Evolutionary conservation across 2,888 invertebrate species (phyloP), one percentile per base, ranked within the genome.

Genomic region (Melieria omissa): DNA sequence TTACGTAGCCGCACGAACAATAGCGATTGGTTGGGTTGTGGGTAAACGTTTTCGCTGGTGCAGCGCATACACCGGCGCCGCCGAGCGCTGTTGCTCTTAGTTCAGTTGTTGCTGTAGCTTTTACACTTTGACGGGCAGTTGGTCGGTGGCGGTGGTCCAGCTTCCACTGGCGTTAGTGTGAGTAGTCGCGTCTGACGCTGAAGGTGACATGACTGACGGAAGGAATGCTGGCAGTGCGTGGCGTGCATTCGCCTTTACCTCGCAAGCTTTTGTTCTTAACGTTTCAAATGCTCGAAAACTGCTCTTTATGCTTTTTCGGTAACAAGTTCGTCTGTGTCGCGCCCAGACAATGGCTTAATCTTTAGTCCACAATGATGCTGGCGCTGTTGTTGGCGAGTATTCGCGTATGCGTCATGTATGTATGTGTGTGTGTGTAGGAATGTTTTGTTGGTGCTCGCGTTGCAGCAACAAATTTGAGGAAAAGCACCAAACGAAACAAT

Each of bases 271-370:
- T 29, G 29, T 29, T 29, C 29, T 29, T 29, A 29, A 29, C 29
- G 2, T 29, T 29, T 29, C 29, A 29, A 29, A 61, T 61, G 44
- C 61, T 41, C 10, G 12, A 42, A 42, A 61, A 42, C 47, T 46
- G 62, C 62, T 47, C 29, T 41, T 61, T 14, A 12, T 61, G 61
- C 61, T 4, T 5, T 5, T 52, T 52, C 52, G 9, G 52, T 52
- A n/a, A 52, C 52, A 52, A 52, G 52, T 52, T 52, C 9, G 52
- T 14, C n/a, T 57, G n/a, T 29, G 9, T 57, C 52, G n/a, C 12
- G 7, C 65, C 44, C 54, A 65, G 65, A 44, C 65, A 65, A 65
- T 55, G 54, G 9, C 54, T 65, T 55, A 65, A 65, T 65, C 65
- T 55, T 41, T 65, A 4, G 42, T 44, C 60, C 41, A 45, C 60